A percentile compares a stretch with the other conserved stretches of the same genome.
Conservation (phyloP, 1,140 invertebrate species). For the Eumaeus atala region DNA sequence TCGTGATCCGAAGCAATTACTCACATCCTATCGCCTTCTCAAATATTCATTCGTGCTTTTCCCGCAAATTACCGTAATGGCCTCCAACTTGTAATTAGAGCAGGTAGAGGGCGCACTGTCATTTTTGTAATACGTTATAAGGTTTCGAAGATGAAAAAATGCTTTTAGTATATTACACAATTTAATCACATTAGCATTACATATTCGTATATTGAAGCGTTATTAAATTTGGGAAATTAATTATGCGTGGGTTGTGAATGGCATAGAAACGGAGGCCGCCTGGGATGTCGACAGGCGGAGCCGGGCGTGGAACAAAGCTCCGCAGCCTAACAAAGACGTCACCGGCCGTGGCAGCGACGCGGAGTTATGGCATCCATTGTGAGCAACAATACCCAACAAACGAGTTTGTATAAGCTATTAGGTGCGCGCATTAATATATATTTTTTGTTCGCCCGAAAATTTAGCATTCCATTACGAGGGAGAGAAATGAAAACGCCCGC, state of each 20-base stretch:
- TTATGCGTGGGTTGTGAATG: constrained; percentile 35
- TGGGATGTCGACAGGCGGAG: constrained; percentile 57
- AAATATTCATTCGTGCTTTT: constrained; percentile 72
- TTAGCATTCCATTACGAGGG: constrained; percentile 73
- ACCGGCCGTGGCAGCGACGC: constrained; percentile 66
- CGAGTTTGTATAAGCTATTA: constrained; percentile 74
- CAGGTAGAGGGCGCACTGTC: constrained; percentile 35
- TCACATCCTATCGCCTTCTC: constrained; percentile 70
- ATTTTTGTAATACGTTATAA: constrained; percentile 30
- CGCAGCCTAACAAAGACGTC: constrained; percentile 68
- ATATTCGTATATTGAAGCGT: constrained; percentile 23
- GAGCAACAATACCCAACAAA: constrained; percentile 72
- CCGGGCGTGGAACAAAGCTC: constrained; percentile 57
- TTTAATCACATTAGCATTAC: constrained; percentile 34
- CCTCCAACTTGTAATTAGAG: constrained; percentile 50
- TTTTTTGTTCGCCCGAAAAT: constrained; percentile 72
- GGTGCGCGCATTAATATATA: constrained; percentile 74
- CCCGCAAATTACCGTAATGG: constrained; percentile 69
- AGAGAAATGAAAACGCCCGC: constrained; percentile 72
- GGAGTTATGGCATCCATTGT: constrained; percentile 72
- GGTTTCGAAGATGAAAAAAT: constrained; percentile 23
- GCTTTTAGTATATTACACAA: constrained; percentile 27
- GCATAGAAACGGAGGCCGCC: constrained; percentile 34
- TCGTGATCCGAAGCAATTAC: constrained; percentile 70
- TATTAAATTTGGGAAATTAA: constrained; percentile 32